Conservation (phyloP, 2,888 invertebrate species). For the Saturnia pavonia region DNA sequence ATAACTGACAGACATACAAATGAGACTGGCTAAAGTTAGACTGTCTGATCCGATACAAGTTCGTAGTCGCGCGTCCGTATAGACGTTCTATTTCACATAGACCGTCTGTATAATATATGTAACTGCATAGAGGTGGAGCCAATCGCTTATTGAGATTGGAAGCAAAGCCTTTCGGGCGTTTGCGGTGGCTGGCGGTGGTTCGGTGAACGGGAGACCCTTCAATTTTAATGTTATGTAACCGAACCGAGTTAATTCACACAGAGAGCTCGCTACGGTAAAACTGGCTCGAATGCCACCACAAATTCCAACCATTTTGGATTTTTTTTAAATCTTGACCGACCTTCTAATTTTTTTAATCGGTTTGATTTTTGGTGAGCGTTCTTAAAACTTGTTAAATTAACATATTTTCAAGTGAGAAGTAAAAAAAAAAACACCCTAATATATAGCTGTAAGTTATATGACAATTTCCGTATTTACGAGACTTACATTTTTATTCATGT, state of each 20-base stretch:
- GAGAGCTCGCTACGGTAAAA: slow-evolving; percentile 30
- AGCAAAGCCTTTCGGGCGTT: slow-evolving; percentile 50
- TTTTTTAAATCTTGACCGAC: too few relatives aligned
- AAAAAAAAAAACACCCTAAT: too few relatives aligned
- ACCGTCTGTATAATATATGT: slow-evolving; percentile 39
- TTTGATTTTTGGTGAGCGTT: too few relatives aligned
- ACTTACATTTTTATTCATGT: too few relatives aligned
- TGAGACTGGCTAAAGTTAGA: slow-evolving; percentile 40
- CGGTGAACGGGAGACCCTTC: slow-evolving; percentile 39
- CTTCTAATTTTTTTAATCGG: too few relatives aligned
- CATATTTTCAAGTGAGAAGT: too few relatives aligned
- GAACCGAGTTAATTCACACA: slow-evolving; percentile 56
- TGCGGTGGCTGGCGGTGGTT: slow-evolving; percentile 26
- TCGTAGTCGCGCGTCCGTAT: slow-evolving; percentile 44
- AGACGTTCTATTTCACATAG: slow-evolving; percentile 58
- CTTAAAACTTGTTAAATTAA: too few relatives aligned
- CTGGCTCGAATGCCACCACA: slow-evolving; percentile 47
- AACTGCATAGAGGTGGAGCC: slow-evolving; percentile 42
- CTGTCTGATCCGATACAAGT: slow-evolving; percentile 66
- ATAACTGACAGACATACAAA: background rate
- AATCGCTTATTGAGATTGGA: slow-evolving; percentile 65
- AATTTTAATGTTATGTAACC: slow-evolving; percentile 64
- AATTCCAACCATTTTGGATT: slow-evolving; percentile 38
- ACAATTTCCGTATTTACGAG: too few relatives aligned
- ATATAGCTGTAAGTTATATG: too few relatives aligned